A percentile compares a stretch with the other conserved stretches of the same genome.
Conservation (phyloP, 2,888 invertebrate species). For the Sturmia bella region DNA sequence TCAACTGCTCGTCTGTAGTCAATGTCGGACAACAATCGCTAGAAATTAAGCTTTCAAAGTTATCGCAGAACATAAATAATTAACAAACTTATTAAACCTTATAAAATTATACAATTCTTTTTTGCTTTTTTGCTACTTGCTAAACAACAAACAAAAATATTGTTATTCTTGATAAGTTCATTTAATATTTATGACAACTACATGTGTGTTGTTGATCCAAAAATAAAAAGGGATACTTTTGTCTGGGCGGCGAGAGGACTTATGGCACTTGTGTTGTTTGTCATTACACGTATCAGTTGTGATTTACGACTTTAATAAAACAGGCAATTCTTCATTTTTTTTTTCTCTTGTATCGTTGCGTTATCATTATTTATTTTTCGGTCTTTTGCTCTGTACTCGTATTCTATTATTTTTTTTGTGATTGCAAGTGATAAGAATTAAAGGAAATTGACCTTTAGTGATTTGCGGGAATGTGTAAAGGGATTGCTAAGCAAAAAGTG, state of each 20-base stretch:
- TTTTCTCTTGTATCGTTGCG: constrained; percentile 62
- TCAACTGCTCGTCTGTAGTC: constrained; percentile 9
- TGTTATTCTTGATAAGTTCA: constrained; percentile 78
- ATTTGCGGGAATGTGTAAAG: constrained; percentile 37
- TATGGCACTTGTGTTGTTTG: constrained; percentile 66
- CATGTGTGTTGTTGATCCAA: constrained; percentile 28
- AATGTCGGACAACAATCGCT: neutral
- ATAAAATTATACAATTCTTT: constrained; percentile 74
- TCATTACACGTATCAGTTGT: constrained; percentile 73
- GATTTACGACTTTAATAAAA: constrained; percentile 77
- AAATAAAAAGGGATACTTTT: constrained; percentile 69
- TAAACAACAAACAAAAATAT: constrained; percentile 45
- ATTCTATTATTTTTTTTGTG: constrained; percentile 35
- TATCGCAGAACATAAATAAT: constrained; percentile 80
- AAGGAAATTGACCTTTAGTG: constrained; percentile 59
- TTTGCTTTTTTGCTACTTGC: constrained; percentile 37
- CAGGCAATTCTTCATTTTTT: constrained; percentile 80
- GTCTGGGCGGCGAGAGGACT: constrained; percentile 55
- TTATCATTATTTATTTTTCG: constrained; percentile 7
- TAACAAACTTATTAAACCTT: constrained; percentile 79
- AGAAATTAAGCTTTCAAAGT: constrained; percentile 53
- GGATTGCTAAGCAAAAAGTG: constrained; percentile 7
- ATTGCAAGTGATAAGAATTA: constrained; percentile 63
- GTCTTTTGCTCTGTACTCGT: neutral
- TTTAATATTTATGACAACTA: constrained; percentile 82